These are phyloP conservation scores for Borostomias antarcticus DNA, from an alignment of 2,797 vertebrate genomes.

Conservation along the genomic window DNA sequence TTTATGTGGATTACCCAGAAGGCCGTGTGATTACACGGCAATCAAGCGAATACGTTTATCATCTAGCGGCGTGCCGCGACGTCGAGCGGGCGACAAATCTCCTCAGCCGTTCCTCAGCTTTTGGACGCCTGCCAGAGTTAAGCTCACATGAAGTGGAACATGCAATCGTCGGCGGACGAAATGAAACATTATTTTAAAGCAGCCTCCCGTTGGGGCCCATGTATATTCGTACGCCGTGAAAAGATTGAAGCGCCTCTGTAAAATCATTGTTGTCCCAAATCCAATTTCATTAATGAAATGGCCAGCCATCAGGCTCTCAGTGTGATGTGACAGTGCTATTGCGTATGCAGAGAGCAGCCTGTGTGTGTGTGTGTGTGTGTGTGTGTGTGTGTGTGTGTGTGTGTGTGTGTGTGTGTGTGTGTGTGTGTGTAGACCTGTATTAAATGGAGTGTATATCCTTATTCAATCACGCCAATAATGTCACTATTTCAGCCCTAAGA, in stretches of 20 bases:
- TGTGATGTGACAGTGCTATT: background rate
- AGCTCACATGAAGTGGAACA: slow-evolving; percentile 4
- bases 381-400: background rate
- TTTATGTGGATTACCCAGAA: too few species aligned
- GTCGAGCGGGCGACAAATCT: too few species aligned
- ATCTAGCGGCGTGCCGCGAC: too few species aligned
- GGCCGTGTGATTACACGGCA: too few species aligned
- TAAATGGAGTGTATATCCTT: background rate
- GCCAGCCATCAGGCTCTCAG: background rate
- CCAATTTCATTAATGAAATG: background rate
- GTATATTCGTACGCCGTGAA: slow-evolving; percentile 31
- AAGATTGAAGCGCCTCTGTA: slow-evolving; percentile 23
- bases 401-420: background rate
- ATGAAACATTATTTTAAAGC: too few species aligned
- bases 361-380: background rate
- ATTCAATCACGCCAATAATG: background rate
- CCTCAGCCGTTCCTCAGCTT: slow-evolving; percentile 21
- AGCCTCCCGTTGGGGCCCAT: slow-evolving; percentile 12
- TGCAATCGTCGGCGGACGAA: slow-evolving; percentile 4
- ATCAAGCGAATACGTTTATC: too few species aligned
- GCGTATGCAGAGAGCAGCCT: background rate
- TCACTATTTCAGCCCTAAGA: background rate
- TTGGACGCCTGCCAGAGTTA: too few species aligned
- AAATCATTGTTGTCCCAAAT: slow-evolving; percentile 18
- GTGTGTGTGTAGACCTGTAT: background rate